A percentile compares a stretch with the other conserved stretches of the same genome.
phyloP scores from a whole-genome alignment of 2,888 invertebrate genomes.

The Stratiomys singularior region DNA sequence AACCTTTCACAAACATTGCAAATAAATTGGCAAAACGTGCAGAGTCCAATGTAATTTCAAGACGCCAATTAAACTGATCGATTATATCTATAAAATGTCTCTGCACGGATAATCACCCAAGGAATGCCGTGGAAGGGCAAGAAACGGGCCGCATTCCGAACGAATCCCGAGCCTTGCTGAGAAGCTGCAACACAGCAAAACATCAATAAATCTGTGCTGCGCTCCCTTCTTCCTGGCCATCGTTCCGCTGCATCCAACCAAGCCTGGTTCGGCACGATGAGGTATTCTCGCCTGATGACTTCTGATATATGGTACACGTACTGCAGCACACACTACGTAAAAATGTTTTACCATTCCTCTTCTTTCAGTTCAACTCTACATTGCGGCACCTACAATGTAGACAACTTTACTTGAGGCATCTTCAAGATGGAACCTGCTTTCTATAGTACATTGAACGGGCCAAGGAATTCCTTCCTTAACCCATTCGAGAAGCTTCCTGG shows the following conservation, averaged over 20 bases:
- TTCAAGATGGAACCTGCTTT: slow-evolving; percentile 28
- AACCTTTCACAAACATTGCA: slow-evolving; percentile 2
- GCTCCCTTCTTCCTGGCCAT: slow-evolving; percentile 11
- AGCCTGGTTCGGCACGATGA: not conserved
- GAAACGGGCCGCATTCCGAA: slow-evolving; percentile 31
- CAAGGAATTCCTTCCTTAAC: slow-evolving; percentile 30
- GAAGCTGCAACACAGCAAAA: slow-evolving; percentile 4
- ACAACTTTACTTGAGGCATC: slow-evolving; percentile 32
- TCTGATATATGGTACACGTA: slow-evolving; percentile 40
- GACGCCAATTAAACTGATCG: slow-evolving; percentile 44
- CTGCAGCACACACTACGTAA: not conserved
- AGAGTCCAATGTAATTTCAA: slow-evolving; percentile 34
- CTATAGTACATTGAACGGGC: not conserved
- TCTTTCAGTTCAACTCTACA: slow-evolving; percentile 10
- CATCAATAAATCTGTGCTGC: slow-evolving; percentile 40
- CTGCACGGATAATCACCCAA: slow-evolving; percentile 15
- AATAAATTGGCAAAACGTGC: slow-evolving; percentile 37
- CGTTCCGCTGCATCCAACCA: slow-evolving; percentile 6
- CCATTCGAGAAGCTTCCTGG: not conserved
- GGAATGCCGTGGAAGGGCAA: slow-evolving; percentile 14
- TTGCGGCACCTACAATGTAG: slow-evolving; percentile 31
- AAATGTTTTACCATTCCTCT: slow-evolving; percentile 35
- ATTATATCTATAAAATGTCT: slow-evolving; percentile 39
- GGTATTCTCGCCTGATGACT: slow-evolving; percentile 31
- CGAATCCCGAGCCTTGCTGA: slow-evolving; percentile 13